Conservation (phyloP, 2,888 invertebrate genomes). For the Gryllus longicercus region DNA sequence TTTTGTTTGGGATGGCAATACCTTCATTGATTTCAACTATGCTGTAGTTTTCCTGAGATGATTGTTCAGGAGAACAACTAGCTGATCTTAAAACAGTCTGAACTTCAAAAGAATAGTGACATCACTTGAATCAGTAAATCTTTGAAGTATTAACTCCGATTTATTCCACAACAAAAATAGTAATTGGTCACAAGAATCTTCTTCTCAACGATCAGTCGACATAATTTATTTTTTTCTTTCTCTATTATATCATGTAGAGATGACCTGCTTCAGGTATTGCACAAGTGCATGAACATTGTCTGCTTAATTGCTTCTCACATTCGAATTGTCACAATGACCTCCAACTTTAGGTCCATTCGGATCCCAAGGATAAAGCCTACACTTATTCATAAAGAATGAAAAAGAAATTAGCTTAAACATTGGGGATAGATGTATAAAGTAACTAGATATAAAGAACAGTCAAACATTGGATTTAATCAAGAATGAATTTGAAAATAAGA, state of each 20-base stretch:
- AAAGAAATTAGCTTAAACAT: too few species aligned
- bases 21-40: background rate
- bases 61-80: background rate
- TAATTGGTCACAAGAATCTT: background rate
- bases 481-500: too few species aligned
- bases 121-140: background rate
- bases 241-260: background rate
- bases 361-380: background rate
- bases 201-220: background rate
- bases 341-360: constrained; percentile 26
- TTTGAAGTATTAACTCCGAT: background rate
- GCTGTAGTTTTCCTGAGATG: background rate
- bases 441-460: too few species aligned
- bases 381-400: background rate
- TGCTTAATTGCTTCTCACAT: background rate
- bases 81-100: background rate
- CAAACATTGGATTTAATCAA: too few species aligned
- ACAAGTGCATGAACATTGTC: background rate
- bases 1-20: background rate
- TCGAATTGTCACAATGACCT: background rate
- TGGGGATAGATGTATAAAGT: too few species aligned
- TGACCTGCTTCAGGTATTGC: background rate
- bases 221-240: background rate
- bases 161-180: constrained; percentile 21
- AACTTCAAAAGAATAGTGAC: too few species aligned